These are phyloP conservation scores for Nemotelus pantherinus DNA, from an alignment of 2,888 invertebrate genomes.

Conservation along the genomic window DNA sequence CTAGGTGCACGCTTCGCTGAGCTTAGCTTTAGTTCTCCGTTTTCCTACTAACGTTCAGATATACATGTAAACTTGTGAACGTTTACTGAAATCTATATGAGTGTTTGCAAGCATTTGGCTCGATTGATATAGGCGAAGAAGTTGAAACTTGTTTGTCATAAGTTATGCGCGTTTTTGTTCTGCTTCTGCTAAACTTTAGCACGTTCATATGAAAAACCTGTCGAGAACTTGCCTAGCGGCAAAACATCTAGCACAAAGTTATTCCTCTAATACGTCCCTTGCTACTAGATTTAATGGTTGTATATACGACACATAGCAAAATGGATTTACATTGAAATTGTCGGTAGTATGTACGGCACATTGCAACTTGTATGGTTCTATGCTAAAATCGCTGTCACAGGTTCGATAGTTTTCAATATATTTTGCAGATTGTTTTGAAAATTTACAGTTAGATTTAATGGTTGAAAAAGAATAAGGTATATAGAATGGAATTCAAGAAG, in stretches of 20 bases:
- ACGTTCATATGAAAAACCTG: constrained; percentile 44
- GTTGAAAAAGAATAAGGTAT: no score
- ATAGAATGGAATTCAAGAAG: no score
- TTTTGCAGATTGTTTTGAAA: no score
- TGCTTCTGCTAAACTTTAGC: neutral
- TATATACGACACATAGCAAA: no score
- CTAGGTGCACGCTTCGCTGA: neutral
- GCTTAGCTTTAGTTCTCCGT: neutral
- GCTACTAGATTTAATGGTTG: neutral
- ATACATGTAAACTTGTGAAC: neutral
- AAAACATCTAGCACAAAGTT: constrained; percentile 30
- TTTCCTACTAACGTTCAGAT: neutral
- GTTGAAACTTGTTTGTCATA: constrained; percentile 46
- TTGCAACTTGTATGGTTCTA: neutral
- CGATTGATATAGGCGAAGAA: constrained; percentile 36
- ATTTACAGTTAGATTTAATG: no score
- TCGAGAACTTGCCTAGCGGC: constrained; percentile 41
- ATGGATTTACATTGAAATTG: no score
- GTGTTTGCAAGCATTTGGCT: neutral
- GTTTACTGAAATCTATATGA: neutral
- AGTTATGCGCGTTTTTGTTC: constrained; percentile 40
- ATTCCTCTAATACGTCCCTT: neutral
- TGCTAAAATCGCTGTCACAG: no score
- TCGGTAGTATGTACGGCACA: neutral
- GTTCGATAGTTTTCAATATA: neutral